phyloP scores from a whole-genome alignment of 2,888 invertebrate genomes.

The Sesia apiformis region DNA sequence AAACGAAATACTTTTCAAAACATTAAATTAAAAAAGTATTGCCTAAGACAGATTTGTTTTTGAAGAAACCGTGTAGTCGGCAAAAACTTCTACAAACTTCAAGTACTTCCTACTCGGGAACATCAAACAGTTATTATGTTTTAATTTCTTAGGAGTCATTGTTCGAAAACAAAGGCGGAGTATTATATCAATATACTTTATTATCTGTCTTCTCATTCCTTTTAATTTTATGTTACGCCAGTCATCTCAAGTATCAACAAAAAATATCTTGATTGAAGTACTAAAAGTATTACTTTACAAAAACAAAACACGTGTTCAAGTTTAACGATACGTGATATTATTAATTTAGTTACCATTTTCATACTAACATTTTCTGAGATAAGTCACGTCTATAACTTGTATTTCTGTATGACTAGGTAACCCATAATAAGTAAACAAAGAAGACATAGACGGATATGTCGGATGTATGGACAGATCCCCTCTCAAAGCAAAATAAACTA shows the following conservation, averaged over 20 bases:
- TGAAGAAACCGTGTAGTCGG: no score
- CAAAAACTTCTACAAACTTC: no score
- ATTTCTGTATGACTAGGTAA: not conserved
- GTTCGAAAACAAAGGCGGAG: no score
- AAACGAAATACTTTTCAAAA: no score
- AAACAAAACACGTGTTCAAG: constrained; percentile 12
- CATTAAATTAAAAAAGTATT: no score
- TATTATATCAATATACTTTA: no score
- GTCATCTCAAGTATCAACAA: constrained; percentile 1
- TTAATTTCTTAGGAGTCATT: no score
- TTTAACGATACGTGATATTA: constrained; percentile 6
- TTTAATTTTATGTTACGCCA: no score
- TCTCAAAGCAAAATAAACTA: constrained; percentile 48
- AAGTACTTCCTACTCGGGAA: no score
- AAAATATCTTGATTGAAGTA: constrained; percentile 12
- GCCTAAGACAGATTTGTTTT: no score
- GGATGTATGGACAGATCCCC: constrained; percentile 32
- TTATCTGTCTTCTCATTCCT: no score
- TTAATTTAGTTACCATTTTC: not conserved
- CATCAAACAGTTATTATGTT: no score
- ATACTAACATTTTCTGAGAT: not conserved
- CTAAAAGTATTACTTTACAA: constrained; percentile 7
- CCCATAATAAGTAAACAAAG: constrained; percentile 28
- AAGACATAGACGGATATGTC: constrained; percentile 44
- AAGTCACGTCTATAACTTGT: not conserved